Evolutionary conservation across 2,888 invertebrate genomes (phyloP).

Genomic region (Cephus pulcher): DNA sequence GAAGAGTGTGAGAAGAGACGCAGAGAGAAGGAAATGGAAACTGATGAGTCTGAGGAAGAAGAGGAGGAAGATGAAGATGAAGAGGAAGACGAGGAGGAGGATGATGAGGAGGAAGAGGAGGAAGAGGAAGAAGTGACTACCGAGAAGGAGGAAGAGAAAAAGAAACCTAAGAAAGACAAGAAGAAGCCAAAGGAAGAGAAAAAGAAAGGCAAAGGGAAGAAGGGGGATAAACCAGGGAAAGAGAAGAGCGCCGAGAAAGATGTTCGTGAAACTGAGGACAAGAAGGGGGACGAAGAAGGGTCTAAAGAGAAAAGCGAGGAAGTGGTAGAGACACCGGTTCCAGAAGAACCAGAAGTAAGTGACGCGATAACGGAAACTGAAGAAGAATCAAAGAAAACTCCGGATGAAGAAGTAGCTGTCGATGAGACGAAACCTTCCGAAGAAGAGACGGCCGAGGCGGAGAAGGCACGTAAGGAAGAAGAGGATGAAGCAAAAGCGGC

Average conservation of each 20-base stretch:
- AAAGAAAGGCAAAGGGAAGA: background rate
- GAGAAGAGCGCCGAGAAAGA: slow-evolving; percentile 24
- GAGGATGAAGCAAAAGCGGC: background rate
- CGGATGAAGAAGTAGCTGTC: background rate
- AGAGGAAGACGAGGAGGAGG: slow-evolving; percentile 14
- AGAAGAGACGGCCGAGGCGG: background rate
- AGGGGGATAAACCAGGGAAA: background rate
- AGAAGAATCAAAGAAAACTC: background rate
- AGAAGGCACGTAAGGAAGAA: background rate
- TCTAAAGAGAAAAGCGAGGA: slow-evolving; percentile 25
- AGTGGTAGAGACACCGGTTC: slow-evolving; percentile 30
- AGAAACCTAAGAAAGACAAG: background rate
- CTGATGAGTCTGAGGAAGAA: slow-evolving; percentile 26
- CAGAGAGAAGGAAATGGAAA: slow-evolving; percentile 28
- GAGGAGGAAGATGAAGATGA: slow-evolving; percentile 30
- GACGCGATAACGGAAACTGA: background rate
- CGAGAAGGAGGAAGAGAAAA: slow-evolving; percentile 4
- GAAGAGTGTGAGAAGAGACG: slow-evolving; percentile 34
- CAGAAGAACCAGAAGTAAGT: background rate
- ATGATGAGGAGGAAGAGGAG: slow-evolving; percentile 8
- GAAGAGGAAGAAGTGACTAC: background rate
- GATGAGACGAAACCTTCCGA: background rate
- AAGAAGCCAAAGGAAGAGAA: background rate
- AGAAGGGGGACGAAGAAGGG: slow-evolving; percentile 28
- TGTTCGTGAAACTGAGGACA: slow-evolving; percentile 38